Percentiles rank a stretch among this genome's conserved stretches.
phyloP scores from a whole-genome alignment of 1,140 invertebrate genomes.

The Saccostrea cuccullata region DNA sequence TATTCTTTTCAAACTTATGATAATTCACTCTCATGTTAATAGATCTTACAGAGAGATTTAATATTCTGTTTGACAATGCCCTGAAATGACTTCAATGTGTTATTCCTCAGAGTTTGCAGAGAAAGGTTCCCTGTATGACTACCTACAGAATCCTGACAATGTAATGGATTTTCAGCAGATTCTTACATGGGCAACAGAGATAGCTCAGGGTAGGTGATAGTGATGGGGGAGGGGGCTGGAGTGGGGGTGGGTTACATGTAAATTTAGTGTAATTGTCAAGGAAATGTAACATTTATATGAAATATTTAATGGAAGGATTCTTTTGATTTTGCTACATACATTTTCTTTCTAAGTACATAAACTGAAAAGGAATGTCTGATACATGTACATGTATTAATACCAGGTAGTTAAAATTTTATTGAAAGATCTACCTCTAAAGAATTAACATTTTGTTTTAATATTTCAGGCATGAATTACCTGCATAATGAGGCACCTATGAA shows the following conservation, averaged over 20 bases:
- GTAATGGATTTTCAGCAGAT: slow-evolving; percentile 76
- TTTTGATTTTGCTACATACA: no score
- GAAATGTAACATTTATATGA: not conserved
- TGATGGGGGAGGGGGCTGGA: no score
- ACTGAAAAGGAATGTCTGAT: not conserved
- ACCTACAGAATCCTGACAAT: slow-evolving; percentile 74
- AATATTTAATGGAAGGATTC: no score
- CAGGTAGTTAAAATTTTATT: not conserved
- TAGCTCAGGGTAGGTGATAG: slow-evolving; percentile 73
- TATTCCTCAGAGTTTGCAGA: slow-evolving; percentile 76
- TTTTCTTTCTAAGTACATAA: not conserved
- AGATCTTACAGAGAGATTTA: no score
- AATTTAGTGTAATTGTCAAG: not conserved
- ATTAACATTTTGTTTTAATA: not conserved
- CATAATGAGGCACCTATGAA: slow-evolving; percentile 77
- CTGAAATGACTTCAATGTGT: no score
- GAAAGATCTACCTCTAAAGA: not conserved
- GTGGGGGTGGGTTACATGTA: no score
- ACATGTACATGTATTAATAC: not conserved
- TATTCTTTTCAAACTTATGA: no score
- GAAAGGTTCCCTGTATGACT: slow-evolving; percentile 77
- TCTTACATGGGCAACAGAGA: slow-evolving; percentile 78
- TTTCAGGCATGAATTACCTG: slow-evolving; percentile 77
- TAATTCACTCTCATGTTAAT: no score
- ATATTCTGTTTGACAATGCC: no score